Conservation (phyloP, 2,113 vertebrate species). For the Larimichthys polyactis region DNA sequence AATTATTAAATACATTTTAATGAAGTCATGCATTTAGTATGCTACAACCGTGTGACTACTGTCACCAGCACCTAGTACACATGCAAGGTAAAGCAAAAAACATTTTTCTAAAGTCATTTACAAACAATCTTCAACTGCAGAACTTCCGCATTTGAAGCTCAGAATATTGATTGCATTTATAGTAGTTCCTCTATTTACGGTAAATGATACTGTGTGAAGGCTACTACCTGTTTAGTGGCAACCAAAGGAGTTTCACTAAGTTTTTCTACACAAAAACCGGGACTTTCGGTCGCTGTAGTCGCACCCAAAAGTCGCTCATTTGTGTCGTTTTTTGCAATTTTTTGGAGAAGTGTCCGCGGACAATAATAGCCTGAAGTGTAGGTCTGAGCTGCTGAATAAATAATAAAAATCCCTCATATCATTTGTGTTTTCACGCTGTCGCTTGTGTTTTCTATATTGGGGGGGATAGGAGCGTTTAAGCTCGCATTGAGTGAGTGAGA, state of each 20-base stretch:
- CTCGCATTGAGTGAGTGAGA: conserved; percentile 1
- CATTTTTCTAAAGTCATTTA: neutral
- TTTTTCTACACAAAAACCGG: conserved; percentile 40
- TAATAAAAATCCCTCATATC: neutral
- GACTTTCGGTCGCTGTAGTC: neutral
- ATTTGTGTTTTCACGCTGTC: neutral
- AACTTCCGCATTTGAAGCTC: conserved; percentile 66
- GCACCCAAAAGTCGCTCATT: conserved; percentile 13
- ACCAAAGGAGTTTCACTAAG: conserved; percentile 62
- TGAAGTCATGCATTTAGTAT: conserved; percentile 5
- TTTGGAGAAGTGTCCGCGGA: conserved; percentile 13
- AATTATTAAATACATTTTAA: neutral
- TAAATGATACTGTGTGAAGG: conserved; percentile 49
- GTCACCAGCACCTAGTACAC: neutral
- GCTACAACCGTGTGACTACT: neutral
- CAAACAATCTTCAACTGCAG: conserved; percentile 31
- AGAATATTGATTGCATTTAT: conserved; percentile 61
- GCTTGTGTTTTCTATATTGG: neutral
- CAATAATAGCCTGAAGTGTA: neutral
- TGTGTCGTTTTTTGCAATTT: conserved; percentile 33
- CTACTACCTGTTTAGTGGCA: conserved; percentile 58
- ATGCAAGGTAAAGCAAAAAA: neutral
- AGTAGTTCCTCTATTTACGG: conserved; percentile 71
- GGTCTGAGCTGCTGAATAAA: neutral
- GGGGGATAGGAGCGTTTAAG: neutral